A percentile compares a stretch with the other conserved stretches of the same genome.
Evolutionary conservation across 2,888 invertebrate genomes (phyloP).

Genomic region (Odiellus spinosus): DNA sequence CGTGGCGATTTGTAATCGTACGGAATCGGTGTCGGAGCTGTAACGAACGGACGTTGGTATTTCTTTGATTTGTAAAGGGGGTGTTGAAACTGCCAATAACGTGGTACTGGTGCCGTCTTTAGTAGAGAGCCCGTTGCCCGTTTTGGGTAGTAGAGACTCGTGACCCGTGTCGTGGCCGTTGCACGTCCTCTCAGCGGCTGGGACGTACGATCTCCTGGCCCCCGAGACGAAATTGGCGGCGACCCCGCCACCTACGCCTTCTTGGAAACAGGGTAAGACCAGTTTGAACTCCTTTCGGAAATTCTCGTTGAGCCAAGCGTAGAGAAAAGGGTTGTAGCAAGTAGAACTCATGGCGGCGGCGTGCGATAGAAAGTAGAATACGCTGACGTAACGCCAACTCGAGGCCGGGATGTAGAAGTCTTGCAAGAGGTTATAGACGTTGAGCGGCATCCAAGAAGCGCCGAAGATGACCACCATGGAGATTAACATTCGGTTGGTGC

Average conservation of each 20-base stretch:
- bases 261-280: conserved; percentile 27
- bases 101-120: conserved; percentile 8
- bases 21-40: background rate
- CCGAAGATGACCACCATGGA: conserved; percentile 93
- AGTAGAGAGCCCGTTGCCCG: conserved; percentile 2
- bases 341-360: conserved; percentile 84
- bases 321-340: conserved; percentile 84
- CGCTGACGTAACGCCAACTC: conserved; percentile 57
- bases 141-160: conserved; percentile 10
- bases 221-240: background rate
- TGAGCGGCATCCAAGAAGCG: conserved; percentile 86
- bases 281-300: conserved; percentile 69
- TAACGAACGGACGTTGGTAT: background rate
- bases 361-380: conserved; percentile 78
- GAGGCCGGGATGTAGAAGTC: conserved; percentile 54
- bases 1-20: background rate
- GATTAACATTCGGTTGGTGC: conserved; percentile 92
- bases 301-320: conserved; percentile 90
- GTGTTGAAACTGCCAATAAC: too few relatives aligned
- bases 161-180: conserved; percentile 14
- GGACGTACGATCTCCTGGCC: conserved; percentile 4
- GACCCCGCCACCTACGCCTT: too few relatives aligned
- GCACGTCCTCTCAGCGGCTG: conserved; percentile 12
- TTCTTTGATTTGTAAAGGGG: background rate
- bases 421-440: conserved; percentile 62